Evolutionary conservation across 2,113 vertebrate species (phyloP), one percentile per base, ranked within the genome.

Genomic region (Pollimyrus isidori): DNA sequence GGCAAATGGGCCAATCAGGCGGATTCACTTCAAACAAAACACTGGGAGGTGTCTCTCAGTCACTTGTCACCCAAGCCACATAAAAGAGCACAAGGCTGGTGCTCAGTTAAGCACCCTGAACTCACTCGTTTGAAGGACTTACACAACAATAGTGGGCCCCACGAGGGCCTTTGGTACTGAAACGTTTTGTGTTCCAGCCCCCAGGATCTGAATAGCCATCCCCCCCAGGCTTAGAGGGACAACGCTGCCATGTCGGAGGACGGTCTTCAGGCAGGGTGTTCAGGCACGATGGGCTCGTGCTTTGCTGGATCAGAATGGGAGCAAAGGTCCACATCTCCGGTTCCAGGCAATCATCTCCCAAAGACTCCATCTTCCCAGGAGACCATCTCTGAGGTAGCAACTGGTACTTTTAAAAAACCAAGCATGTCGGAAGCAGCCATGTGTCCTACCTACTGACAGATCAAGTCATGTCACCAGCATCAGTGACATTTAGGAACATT

Each of bases 91-190:
- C 91, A 92, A 91, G 94, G 95, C 91, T n/a, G 88, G 30, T 92
- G 91, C 95, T 95, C 95, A 95, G 92, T 95, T 94, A 93, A 95
- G 94, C 94, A 95, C 95, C 95, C 95, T 56, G 88, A 92, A 92
- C 94, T 94, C 93, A 93, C 94, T 93, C 92, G 91, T 93, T 93
- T 93, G 91, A 93, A 94, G 94, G 92, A 90, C 92, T 92, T 91
- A 90, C 89, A 80, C 91, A 87, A 92, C 92, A 92, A 93, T 91
- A 88, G 90, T 53, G 58, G 23, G 76, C 80, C 91, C 91, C 91
- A 92, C 89, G 89, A 90, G 92, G 90, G 87, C 88, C 90, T 90
- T 92, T 91, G 90, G 90, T 92, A 90, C 82, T 90, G 91, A 92
- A 92, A 91, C 90, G 89, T 91, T 91, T 91, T 91, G 89, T 91